These are phyloP conservation scores for Drosophila lacteicornis DNA, from an alignment of 1,140 invertebrate species.

Conservation along the genomic window DNA sequence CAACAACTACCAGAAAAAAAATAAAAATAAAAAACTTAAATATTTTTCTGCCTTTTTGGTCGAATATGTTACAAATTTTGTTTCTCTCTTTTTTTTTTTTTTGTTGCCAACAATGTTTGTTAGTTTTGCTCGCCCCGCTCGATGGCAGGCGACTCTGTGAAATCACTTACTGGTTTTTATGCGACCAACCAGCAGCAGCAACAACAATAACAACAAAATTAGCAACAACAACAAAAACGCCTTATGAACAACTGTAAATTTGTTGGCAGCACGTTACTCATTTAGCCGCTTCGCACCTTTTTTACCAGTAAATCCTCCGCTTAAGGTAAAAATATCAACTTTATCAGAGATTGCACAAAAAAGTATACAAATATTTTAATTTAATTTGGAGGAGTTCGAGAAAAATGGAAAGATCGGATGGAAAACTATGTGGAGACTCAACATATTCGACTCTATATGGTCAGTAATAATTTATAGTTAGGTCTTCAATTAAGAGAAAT, in stretches of 20 bases:
- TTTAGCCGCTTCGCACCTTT: slow-evolving; percentile 77
- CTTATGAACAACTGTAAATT: slow-evolving; percentile 71
- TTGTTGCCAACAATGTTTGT: slow-evolving; percentile 55
- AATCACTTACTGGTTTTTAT: slow-evolving; percentile 82
- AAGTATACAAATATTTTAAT: slow-evolving; percentile 38
- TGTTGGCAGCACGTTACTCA: slow-evolving; percentile 76
- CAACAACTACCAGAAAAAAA: slow-evolving; percentile 16
- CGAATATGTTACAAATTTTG: slow-evolving; percentile 81
- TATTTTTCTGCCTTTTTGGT: slow-evolving; percentile 67
- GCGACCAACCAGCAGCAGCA: slow-evolving; percentile 41
- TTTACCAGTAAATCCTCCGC: slow-evolving; percentile 51
- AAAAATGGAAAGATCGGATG: not conserved
- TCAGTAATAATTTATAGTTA: not conserved
- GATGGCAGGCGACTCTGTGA: slow-evolving; percentile 62
- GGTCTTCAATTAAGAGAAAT: not conserved
- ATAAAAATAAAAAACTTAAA: slow-evolving; percentile 64
- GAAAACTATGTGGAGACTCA: not conserved
- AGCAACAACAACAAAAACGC: slow-evolving; percentile 20
- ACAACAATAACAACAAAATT: not conserved
- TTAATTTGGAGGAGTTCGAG: slow-evolving; percentile 10
- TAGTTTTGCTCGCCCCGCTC: slow-evolving; percentile 59
- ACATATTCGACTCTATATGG: not conserved
- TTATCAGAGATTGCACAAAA: slow-evolving; percentile 31
- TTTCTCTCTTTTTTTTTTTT: slow-evolving; percentile 37
- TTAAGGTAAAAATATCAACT: slow-evolving; percentile 59